Base-by-base conservation (phyloP, 2,888 invertebrate species). In the Crocallis elinguaria region DNA sequence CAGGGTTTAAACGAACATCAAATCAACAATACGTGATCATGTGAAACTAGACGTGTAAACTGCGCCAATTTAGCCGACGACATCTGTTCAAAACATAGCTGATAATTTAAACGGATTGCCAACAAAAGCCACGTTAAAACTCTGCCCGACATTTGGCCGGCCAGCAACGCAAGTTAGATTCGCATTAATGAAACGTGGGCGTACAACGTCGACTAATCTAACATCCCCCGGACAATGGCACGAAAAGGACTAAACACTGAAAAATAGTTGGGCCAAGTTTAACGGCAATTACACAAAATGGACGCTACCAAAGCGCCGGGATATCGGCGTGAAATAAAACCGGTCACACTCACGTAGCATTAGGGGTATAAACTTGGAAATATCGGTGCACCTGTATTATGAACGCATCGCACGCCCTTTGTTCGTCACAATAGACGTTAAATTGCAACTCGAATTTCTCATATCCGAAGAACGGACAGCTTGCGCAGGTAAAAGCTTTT, bases 401-500 rank as follows among this genome's bases (percentile, higher is more conserved):
- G 84, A 88, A 86, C 81, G 87, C 86, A 87, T 84, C 79, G 77
- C 73, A 77, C 79, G 77, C 85, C 59, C 81, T 89, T 88, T 89
- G 87, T 88, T 88, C 75, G 71, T 73, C 74, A 90, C 89, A 90
- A 90, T 89, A 84, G 86, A 79, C 76, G 73, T 79, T 81, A 86
- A 88, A 90, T 88, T 90, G 88, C 88, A 88, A 86, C 80, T 81
- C 81, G 69, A 82, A 87, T 84, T 87, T 88, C 82, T 87, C 80
- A 82, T 76, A 83, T 79, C 38, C 68, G 67, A 76, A 71, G 70
- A 76, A 78, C 70, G 72, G 75, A 64, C 76, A 71, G 71, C 70
- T 64, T 64, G 68, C 63, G 67, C 86, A 86, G 88, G 86, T 85
- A 86, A 75, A 67, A 49, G 35, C 49, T 63, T 79, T 53, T 80